A percentile compares a stretch with the other conserved stretches of the same genome.
Conservation (phyloP, 2,113 vertebrate species). For the Varanus salvator region DNA sequence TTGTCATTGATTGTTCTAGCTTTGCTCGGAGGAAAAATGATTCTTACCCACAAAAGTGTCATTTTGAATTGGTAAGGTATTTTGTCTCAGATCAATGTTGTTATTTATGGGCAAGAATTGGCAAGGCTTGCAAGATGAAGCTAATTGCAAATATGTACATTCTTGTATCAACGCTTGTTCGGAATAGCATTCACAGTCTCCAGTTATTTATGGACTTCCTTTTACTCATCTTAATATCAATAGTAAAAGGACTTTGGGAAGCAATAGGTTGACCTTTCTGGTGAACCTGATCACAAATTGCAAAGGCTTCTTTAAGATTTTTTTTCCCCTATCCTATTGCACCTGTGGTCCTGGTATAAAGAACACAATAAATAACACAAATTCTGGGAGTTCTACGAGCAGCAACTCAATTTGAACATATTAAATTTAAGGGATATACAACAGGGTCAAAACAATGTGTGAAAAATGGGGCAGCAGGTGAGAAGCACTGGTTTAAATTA, state of each 20-base stretch:
- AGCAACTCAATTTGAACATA: no score
- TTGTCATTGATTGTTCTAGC: background rate
- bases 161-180: constrained; percentile 32
- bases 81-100: background rate
- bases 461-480: no score
- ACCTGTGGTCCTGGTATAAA: no score
- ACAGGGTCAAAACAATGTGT: no score
- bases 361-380: no score
- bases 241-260: background rate
- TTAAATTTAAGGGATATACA: no score
- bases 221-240: background rate
- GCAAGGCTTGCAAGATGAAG: background rate
- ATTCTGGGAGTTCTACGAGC: no score
- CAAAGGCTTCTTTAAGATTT: background rate
- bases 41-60: background rate
- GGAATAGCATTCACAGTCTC: constrained; percentile 25
- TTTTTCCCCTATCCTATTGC: background rate
- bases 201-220: constrained; percentile 18
- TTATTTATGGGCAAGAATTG: background rate
- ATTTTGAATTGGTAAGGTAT: background rate
- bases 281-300: background rate
- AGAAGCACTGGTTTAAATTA: no score
- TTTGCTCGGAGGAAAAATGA: background rate
- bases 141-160: constrained; percentile 14
- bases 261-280: background rate